Percentiles rank a stretch among this genome's conserved stretches.
These are phyloP conservation scores for Fissipunctia ypsillon DNA, from an alignment of 2,888 invertebrate genomes.

Conservation along the genomic window DNA sequence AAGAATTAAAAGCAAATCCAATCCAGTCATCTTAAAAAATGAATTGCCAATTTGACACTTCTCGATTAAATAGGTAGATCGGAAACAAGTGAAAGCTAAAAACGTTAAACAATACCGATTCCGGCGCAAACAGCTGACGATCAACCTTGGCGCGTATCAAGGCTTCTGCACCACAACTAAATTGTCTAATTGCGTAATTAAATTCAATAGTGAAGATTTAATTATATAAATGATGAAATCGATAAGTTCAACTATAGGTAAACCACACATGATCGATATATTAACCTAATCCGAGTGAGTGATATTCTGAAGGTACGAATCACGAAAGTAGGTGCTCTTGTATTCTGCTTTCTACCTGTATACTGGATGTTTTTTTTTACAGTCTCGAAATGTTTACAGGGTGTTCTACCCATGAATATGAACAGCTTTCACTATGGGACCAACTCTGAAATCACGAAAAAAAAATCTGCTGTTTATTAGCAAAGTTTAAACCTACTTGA, in stretches of 20 bases:
- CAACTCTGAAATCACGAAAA: no score
- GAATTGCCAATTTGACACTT: no score
- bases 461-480: no score
- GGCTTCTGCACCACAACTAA: conserved; percentile 30
- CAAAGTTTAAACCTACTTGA: no score
- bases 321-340: conserved; percentile 4
- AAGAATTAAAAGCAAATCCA: not conserved
- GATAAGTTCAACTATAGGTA: not conserved
- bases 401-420: no score
- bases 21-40: no score
- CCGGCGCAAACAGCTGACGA: conserved; percentile 21
- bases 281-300: not conserved
- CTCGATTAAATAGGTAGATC: conserved; percentile 1
- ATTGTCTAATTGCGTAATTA: conserved; percentile 36
- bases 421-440: no score
- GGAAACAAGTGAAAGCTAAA: conserved; percentile 55
- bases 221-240: conserved; percentile 3
- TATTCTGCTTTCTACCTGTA: no score
- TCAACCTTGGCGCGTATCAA: conserved; percentile 46
- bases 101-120: conserved; percentile 32
- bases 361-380: no score
- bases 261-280: not conserved
- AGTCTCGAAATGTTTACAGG: no score
- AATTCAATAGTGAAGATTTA: not conserved
- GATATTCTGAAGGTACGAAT: conserved; percentile 1